phyloP scores from a whole-genome alignment of 2,888 invertebrate species.

The Spilarctia lutea region DNA sequence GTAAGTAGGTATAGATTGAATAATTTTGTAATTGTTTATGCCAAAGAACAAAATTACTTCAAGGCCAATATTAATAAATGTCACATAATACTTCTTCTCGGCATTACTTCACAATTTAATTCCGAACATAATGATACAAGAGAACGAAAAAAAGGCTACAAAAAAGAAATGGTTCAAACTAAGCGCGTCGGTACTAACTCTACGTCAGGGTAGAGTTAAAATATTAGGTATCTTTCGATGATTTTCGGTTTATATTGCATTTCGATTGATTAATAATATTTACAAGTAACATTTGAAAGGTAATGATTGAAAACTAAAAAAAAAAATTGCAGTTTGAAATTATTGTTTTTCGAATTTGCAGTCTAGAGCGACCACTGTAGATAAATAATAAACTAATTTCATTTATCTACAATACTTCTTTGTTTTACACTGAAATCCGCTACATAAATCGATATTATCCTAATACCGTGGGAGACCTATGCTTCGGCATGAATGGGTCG shows the following conservation, averaged over 20 bases:
- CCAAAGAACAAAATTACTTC: too few species aligned
- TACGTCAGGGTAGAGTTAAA: not conserved
- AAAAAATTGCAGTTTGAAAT: not conserved
- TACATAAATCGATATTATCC: not conserved
- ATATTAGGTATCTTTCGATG: not conserved
- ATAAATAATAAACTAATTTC: not conserved
- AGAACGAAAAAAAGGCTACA: not conserved
- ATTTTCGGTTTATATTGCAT: not conserved
- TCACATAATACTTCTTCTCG: too few species aligned
- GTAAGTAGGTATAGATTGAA: too few species aligned
- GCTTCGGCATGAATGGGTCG: too few species aligned
- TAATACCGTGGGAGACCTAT: too few species aligned
- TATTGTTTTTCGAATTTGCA: not conserved
- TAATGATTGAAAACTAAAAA: too few species aligned
- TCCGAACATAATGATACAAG: not conserved
- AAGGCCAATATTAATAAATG: too few species aligned
- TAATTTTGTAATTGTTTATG: too few species aligned
- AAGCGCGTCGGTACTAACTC: too few species aligned
- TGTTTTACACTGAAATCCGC: not conserved
- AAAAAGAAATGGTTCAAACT: not conserved
- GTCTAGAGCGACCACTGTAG: not conserved
- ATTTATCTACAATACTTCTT: not conserved
- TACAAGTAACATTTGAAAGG: too few species aligned
- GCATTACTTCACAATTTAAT: not conserved
- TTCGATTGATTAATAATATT: not conserved